These are phyloP conservation scores for Chlorospingus semifuscus DNA, from an alignment of 2,797 vertebrate genomes.

Conservation along the genomic window DNA sequence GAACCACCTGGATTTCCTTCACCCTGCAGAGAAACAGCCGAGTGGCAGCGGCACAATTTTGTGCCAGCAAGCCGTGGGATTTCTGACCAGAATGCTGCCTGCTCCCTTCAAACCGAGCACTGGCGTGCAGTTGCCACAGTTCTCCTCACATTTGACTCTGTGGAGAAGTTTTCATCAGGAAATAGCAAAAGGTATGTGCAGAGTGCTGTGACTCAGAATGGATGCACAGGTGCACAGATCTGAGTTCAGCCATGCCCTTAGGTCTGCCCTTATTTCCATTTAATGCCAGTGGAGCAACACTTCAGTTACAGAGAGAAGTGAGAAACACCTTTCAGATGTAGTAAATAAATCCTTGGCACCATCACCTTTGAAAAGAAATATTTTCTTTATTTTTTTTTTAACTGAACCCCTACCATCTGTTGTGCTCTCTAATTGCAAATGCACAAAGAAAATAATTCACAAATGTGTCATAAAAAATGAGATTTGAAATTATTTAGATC, in stretches of 20 bases:
- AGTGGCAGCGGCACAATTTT: neutral
- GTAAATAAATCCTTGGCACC: slow-evolving; percentile 45
- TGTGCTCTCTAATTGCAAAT: slow-evolving; percentile 59
- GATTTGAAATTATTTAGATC: slow-evolving; percentile 27
- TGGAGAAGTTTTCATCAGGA: neutral
- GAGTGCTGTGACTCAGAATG: neutral
- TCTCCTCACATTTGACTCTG: neutral
- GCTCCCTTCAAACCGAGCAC: neutral
- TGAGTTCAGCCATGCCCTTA: neutral
- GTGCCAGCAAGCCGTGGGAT: neutral
- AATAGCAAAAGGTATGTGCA: neutral
- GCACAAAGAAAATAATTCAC: slow-evolving; percentile 49
- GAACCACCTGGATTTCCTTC: neutral
- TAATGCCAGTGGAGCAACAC: neutral
- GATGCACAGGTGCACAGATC: neutral
- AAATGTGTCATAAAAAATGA: slow-evolving; percentile 48
- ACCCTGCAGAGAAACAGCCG: neutral
- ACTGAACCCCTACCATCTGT: slow-evolving; percentile 66
- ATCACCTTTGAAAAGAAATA: slow-evolving; percentile 60
- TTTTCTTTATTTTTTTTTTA: slow-evolving; percentile 62
- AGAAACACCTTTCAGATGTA: neutral
- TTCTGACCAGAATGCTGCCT: neutral
- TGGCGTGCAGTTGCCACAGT: neutral
- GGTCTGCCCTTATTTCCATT: neutral
- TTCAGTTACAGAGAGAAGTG: neutral